A percentile compares a stretch with the other conserved stretches of the same genome.
These are phyloP conservation scores for Oncopodura yosiiana DNA, from an alignment of 1,140 invertebrate species.

Conservation along the genomic window DNA sequence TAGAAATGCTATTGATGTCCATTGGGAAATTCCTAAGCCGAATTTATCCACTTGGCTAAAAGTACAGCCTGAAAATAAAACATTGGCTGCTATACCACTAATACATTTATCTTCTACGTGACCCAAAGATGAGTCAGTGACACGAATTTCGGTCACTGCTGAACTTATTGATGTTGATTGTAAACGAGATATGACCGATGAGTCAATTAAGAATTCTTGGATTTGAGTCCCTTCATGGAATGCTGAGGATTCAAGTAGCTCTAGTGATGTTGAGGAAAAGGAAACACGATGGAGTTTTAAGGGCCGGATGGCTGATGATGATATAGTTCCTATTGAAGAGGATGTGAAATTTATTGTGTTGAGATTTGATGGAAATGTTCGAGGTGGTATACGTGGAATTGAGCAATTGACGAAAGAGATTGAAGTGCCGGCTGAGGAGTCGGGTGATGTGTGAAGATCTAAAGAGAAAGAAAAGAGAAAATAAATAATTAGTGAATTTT, in stretches of 20 bases:
- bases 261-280: constrained; percentile 52
- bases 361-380: constrained; percentile 53
- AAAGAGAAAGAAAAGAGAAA: constrained; percentile 38
- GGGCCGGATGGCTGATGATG: constrained; percentile 53
- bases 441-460: too few species aligned
- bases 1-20: constrained; percentile 18
- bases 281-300: constrained; percentile 51
- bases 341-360: constrained; percentile 51
- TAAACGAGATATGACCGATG: constrained; percentile 41
- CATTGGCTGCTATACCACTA: constrained; percentile 11
- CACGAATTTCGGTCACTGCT: constrained; percentile 51
- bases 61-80: not conserved
- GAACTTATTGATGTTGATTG: constrained; percentile 51
- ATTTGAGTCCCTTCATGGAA: constrained; percentile 55
- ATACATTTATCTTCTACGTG: constrained; percentile 11
- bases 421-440: constrained; percentile 55
- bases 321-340: constrained; percentile 47
- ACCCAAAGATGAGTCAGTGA: constrained; percentile 9
- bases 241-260: constrained; percentile 50
- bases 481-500: not conserved
- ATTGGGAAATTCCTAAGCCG: constrained; percentile 24
- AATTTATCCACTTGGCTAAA: constrained; percentile 13
- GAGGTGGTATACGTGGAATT: constrained; percentile 48
- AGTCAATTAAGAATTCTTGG: constrained; percentile 51
- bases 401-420: constrained; percentile 13